phyloP scores from a whole-genome alignment of 2,797 vertebrate species.

The Argentina silus region DNA sequence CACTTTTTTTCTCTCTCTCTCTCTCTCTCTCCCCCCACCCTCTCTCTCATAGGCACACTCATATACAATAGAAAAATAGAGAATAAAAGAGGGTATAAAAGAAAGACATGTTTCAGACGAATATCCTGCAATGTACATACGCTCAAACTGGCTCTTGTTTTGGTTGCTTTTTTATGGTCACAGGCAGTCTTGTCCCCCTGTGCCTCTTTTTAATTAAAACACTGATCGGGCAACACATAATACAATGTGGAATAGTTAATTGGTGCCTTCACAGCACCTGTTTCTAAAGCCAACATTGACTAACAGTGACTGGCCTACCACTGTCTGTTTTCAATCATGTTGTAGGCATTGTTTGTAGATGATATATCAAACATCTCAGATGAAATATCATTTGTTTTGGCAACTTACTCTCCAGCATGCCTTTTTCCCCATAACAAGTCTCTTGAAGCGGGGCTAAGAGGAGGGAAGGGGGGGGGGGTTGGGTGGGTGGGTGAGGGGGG shows the following conservation, averaged over 20 bases:
- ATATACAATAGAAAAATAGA: not conserved
- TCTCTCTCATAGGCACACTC: not conserved
- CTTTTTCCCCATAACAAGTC: slow-evolving; percentile 46
- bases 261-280: not conserved
- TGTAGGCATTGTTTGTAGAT: too few species aligned
- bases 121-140: not conserved
- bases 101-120: not conserved
- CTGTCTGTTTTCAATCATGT: too few species aligned
- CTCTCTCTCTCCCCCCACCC: not conserved
- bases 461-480: not conserved
- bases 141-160: not conserved
- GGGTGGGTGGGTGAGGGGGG: not conserved
- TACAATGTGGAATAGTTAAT: too few species aligned
- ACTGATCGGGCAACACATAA: not conserved
- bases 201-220: not conserved
- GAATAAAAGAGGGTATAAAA: not conserved
- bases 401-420: slow-evolving; percentile 55
- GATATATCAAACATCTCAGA: too few species aligned
- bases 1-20: slow-evolving; percentile 7
- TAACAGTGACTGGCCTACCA: too few species aligned
- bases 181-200: not conserved
- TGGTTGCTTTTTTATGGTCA: not conserved
- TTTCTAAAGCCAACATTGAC: too few species aligned
- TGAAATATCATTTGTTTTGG: slow-evolving; percentile 40
- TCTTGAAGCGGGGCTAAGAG: slow-evolving; percentile 20